Evolutionary conservation across 2,113 vertebrate species (phyloP).

Genomic region (Ovis canadensis): DNA sequence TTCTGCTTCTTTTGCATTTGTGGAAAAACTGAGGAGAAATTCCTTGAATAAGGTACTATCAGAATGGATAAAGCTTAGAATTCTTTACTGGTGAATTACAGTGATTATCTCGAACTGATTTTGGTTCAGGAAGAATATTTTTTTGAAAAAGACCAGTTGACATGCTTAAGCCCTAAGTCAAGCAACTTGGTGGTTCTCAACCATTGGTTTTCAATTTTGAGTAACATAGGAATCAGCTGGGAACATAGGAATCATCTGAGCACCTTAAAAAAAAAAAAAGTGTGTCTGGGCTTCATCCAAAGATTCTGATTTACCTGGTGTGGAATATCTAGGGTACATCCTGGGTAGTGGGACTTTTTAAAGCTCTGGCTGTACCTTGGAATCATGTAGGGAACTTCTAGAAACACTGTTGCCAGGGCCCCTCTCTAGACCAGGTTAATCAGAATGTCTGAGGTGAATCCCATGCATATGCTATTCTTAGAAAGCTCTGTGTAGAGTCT

Average conservation of each 20-base stretch:
- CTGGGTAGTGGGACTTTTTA: background rate
- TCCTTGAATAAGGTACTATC: background rate
- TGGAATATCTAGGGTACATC: background rate
- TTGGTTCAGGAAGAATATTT: background rate
- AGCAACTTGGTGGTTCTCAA: background rate
- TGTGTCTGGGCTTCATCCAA: background rate
- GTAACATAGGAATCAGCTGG: background rate
- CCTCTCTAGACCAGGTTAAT: background rate
- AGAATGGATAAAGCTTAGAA: background rate
- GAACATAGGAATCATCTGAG: background rate
- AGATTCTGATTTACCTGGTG: background rate
- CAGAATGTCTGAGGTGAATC: background rate
- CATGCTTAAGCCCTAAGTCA: background rate
- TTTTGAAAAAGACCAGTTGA: background rate
- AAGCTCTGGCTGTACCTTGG: background rate
- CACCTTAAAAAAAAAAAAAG: background rate
- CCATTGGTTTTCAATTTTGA: background rate
- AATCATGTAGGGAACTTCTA: background rate
- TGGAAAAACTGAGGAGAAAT: background rate
- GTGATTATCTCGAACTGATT: background rate
- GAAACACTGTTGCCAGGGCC: background rate
- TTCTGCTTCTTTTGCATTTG: background rate
- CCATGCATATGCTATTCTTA: background rate
- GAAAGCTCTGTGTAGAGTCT: background rate
- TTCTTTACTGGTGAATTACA: background rate